phyloP scores from a whole-genome alignment of 2,888 invertebrate genomes.

The Neoitamus cyanurus region DNA sequence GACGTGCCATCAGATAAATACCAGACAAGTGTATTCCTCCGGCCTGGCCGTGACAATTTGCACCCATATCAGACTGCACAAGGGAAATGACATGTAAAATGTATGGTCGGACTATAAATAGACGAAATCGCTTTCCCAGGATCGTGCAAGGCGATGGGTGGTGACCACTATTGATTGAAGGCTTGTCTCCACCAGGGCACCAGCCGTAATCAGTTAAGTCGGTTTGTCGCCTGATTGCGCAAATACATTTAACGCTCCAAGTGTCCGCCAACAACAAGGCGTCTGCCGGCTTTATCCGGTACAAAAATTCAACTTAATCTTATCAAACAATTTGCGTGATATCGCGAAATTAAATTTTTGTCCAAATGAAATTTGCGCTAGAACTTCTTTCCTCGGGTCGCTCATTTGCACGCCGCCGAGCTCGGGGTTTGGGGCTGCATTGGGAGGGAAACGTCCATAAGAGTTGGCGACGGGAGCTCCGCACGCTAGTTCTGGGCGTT shows the following conservation, averaged over 20 bases:
- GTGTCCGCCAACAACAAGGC: background rate
- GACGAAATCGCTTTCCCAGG: background rate
- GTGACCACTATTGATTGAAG: background rate
- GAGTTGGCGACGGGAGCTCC: background rate
- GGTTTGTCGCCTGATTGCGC: constrained; percentile 5
- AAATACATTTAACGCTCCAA: background rate
- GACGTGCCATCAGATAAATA: background rate
- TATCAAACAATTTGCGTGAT: constrained; percentile 51
- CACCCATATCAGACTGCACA: background rate
- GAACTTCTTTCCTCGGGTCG: constrained; percentile 4
- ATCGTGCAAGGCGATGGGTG: background rate
- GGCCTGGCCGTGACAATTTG: background rate
- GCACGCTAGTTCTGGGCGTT: constrained; percentile 15
- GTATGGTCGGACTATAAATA: background rate
- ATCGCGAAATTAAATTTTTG: constrained; percentile 50
- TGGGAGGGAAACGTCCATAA: background rate
- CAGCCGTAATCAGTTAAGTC: background rate
- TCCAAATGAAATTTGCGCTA: constrained; percentile 48
- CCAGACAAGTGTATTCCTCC: background rate
- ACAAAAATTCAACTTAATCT: constrained; percentile 44
- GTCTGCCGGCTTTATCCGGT: background rate
- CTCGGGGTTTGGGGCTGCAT: background rate
- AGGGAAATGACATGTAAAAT: constrained; percentile 15
- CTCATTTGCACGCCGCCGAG: background rate
- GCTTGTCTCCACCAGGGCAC: background rate